Percentiles rank a stretch among this genome's conserved stretches.
These are phyloP conservation scores for Leiothrix lutea DNA, from an alignment of 2,113 vertebrate species.

Conservation along the genomic window DNA sequence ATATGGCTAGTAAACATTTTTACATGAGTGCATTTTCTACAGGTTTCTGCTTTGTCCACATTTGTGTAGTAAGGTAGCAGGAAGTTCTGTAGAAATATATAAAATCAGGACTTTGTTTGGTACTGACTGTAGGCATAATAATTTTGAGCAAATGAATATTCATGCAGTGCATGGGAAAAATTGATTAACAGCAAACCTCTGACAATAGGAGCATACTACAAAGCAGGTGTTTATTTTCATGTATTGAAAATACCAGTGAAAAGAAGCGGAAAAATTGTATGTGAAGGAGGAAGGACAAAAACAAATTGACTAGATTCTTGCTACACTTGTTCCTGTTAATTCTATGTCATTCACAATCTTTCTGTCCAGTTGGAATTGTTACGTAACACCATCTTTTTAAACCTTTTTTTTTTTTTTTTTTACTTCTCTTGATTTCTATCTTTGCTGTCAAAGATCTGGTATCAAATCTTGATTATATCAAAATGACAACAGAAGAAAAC, in stretches of 20 bases:
- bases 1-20: not conserved
- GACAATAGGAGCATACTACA: not conserved
- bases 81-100: not conserved
- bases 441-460: not conserved
- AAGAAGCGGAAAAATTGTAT: not conserved
- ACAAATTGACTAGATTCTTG: not conserved
- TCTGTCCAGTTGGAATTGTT: not conserved
- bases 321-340: not conserved
- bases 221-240: not conserved
- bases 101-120: not conserved
- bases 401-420: not conserved
- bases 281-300: not conserved
- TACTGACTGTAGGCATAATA: not conserved
- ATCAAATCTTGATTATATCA: not conserved
- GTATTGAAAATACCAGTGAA: not conserved
- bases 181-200: not conserved
- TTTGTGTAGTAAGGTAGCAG: not conserved
- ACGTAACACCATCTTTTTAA: not conserved
- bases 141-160: not conserved
- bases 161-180: not conserved
- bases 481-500: not conserved
- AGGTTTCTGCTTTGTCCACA: not conserved
- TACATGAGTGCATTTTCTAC: not conserved
- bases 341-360: not conserved
- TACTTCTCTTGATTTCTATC: not conserved